Conservation (phyloP, 1,140 invertebrate genomes). For the Stegodyphus dumicola region DNA sequence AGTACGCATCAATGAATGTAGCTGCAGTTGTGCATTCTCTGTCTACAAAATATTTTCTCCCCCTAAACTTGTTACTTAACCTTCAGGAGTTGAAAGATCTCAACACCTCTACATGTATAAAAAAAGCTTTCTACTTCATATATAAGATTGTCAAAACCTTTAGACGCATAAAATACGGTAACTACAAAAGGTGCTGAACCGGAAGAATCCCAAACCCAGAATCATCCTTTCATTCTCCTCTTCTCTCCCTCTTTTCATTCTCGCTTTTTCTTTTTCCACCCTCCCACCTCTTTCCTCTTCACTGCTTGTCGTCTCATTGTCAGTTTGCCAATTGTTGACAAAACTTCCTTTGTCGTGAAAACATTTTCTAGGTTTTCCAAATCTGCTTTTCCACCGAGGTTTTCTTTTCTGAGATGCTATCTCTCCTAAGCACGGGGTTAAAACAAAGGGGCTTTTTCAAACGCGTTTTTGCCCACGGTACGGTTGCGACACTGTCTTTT, state of each 20-base stretch:
- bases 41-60: neutral
- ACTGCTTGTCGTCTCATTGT: constrained; percentile 26
- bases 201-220: constrained; percentile 21
- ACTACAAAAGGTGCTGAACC: constrained; percentile 33
- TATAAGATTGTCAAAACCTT: too few species aligned
- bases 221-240: too few species aligned
- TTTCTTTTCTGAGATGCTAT: neutral
- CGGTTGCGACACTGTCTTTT: constrained; percentile 13
- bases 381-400: neutral
- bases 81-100: neutral
- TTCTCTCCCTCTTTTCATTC: too few species aligned
- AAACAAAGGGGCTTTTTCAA: neutral
- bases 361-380: neutral
- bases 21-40: too few species aligned
- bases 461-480: neutral
- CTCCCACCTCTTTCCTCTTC: constrained; percentile 2
- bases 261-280: neutral
- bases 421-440: neutral
- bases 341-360: constrained; percentile 4
- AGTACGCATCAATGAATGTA: too few species aligned
- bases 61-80: neutral
- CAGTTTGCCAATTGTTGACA: constrained; percentile 45
- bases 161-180: too few species aligned
- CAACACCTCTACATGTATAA: too few species aligned
- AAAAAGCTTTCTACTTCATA: too few species aligned